Evolutionary conservation across 2,113 vertebrate species (phyloP).

Genomic region (Calyptomena viridis): DNA sequence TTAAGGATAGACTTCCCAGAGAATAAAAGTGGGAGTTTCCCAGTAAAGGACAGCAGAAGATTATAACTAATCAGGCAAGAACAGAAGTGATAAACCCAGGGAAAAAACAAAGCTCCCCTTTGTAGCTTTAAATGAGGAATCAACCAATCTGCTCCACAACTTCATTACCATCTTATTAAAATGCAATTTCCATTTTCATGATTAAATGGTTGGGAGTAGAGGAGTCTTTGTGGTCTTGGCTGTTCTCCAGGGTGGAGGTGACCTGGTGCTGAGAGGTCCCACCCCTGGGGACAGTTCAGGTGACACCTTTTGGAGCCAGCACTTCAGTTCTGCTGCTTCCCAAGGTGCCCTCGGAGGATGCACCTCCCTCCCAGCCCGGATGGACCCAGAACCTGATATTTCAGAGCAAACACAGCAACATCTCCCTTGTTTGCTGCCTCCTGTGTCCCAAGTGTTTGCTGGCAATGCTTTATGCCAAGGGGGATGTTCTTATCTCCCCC

Average conservation of each 20-base stretch:
- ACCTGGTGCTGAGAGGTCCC: accelerated
- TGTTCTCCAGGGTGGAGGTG: not conserved
- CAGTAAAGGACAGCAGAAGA: not conserved
- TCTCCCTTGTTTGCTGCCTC: not conserved
- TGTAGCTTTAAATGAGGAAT: not conserved
- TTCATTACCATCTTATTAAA: slow-evolving; percentile 20
- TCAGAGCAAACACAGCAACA: not conserved
- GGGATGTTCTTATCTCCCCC: not conserved
- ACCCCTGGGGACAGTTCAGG: not conserved
- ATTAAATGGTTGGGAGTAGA: not conserved
- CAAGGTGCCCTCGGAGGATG: not conserved
- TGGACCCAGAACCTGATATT: not conserved
- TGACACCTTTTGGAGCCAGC: not conserved
- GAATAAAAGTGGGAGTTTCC: not conserved
- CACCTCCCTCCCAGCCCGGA: not conserved
- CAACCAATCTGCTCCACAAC: not conserved
- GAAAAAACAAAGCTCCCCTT: not conserved
- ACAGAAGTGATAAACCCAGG: not conserved
- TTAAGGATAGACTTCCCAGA: not conserved
- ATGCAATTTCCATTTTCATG: not conserved
- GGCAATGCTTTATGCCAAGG: not conserved
- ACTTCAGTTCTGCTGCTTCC: not conserved
- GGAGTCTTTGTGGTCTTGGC: not conserved
- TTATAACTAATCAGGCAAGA: not conserved
- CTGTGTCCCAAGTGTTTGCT: accelerated